Percentiles rank a stretch among this genome's conserved stretches.
phyloP scores from a whole-genome alignment of 2,888 invertebrate genomes.

The Morinoia aosen region DNA sequence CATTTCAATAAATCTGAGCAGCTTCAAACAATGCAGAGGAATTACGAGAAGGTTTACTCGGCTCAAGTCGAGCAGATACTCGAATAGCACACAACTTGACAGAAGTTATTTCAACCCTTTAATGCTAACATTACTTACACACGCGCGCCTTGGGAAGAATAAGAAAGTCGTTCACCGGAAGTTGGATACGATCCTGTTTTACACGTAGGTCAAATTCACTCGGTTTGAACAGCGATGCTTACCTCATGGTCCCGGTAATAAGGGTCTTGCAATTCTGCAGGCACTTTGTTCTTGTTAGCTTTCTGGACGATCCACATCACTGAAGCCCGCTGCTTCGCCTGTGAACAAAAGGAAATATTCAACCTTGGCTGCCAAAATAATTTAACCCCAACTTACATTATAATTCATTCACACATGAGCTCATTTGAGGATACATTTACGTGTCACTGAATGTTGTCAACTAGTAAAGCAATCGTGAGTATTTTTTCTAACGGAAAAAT shows the following conservation, averaged over 20 bases:
- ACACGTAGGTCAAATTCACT: not conserved
- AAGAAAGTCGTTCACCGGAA: not conserved
- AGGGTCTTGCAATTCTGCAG: conserved; percentile 92
- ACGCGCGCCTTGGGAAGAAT: not conserved
- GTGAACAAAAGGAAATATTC: conserved; percentile 71
- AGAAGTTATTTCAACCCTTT: not conserved
- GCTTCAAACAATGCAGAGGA: not conserved
- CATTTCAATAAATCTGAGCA: not conserved
- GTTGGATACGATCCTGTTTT: not conserved
- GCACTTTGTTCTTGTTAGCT: conserved; percentile 93
- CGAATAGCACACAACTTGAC: not conserved
- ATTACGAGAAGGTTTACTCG: not conserved
- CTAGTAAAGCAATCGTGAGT: too few relatives aligned
- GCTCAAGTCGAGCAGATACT: not conserved
- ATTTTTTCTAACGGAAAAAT: too few relatives aligned
- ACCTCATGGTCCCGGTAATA: conserved; percentile 96
- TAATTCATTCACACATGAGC: not conserved
- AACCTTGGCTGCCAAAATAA: not conserved
- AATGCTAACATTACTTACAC: not conserved
- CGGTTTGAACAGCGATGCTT: conserved; percentile 69
- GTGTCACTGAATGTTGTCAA: not conserved
- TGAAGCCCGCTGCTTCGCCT: conserved; percentile 96
- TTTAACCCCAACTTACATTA: not conserved
- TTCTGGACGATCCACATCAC: conserved; percentile 96
- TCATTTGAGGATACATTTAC: not conserved